Base-by-base conservation (phyloP, 2,888 invertebrate genomes). In the Drosophila recens region DNA sequence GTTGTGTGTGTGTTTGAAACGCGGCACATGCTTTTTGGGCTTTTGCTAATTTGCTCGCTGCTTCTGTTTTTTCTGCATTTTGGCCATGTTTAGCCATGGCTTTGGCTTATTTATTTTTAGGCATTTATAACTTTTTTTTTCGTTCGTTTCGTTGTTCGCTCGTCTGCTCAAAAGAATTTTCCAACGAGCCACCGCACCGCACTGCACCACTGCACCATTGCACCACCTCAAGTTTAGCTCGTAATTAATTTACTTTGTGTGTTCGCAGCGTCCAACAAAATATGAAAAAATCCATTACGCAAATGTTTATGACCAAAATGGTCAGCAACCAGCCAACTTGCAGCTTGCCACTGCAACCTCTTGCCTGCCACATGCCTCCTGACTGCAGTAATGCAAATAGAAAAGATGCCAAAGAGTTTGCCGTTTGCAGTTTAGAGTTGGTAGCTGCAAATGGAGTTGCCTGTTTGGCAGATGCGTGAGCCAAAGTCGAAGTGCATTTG, bases 251-350 rank as follows among this genome's bases (percentile, higher is more conserved):
- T 86, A 86, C 86, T 86, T 86, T 86, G 86, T 86, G 90, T 87
- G 90, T 87, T 83, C 82, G 78, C 75, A 87, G 77, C 79, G 69
- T 58, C 78, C 74, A 86, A 72, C 68, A 82, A 85, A 89, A 87
- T 89, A 89, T 87, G 87, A 89, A 81, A 87, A 87, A 89, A 87
- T 90, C 90, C 87, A 87, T 90, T 90, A 87, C 87, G 87, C 89
- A 90, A 88, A 87, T 87, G 87, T 87, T 87, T 87, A 87, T 87
- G 87, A 84, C 87, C 87, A 90, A 87, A 87, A 87, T 86, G 87
- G 87, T 86, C 87, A 87, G 79, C 79, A 54, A 56, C 54, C 63
- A 36, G 36, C 53, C 53, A 40, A 11, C 9, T 38, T n/a, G 56
- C 56, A 23, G 46, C 56, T 61, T 23, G 48, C 56, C 30, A 45